phyloP scores from a whole-genome alignment of 2,888 invertebrate genomes.

The Papilio gigon region DNA sequence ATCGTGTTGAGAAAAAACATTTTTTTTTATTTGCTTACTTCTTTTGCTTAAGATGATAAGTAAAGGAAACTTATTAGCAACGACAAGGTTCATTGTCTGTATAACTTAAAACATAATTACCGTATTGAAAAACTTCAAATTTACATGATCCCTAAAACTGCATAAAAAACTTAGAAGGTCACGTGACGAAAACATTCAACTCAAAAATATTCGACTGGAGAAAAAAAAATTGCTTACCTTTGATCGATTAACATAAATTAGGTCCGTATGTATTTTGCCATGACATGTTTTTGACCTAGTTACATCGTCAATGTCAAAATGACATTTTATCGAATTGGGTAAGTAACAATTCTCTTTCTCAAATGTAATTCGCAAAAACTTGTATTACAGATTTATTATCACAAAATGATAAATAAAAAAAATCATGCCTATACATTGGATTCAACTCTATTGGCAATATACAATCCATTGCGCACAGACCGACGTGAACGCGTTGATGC shows the following conservation, averaged over 20 bases:
- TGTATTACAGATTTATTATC: neutral
- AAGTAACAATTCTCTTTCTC: neutral
- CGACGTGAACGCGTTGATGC: conserved; percentile 4
- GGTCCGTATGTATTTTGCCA: too few relatives aligned
- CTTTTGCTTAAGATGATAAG: neutral
- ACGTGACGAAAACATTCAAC: conserved; percentile 25
- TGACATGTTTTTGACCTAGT: too few relatives aligned
- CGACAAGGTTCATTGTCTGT: neutral
- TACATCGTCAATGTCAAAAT: too few relatives aligned
- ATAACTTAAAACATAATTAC: conserved; percentile 3
- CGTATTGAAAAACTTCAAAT: neutral
- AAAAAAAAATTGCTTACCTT: too few relatives aligned
- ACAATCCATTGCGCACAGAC: conserved; percentile 18
- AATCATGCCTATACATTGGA: neutral
- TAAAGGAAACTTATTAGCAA: conserved; percentile 6
- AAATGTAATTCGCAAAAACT: too few relatives aligned
- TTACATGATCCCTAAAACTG: conserved; percentile 6
- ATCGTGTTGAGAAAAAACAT: neutral
- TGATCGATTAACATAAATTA: too few relatives aligned
- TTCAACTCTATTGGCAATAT: conserved; percentile 17
- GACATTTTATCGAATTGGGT: too few relatives aligned
- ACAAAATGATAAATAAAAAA: neutral
- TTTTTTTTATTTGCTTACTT: neutral
- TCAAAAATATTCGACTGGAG: too few relatives aligned
- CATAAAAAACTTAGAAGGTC: conserved; percentile 20